phyloP scores from a whole-genome alignment of 2,113 vertebrate genomes.

The Pionites leucogaster region DNA sequence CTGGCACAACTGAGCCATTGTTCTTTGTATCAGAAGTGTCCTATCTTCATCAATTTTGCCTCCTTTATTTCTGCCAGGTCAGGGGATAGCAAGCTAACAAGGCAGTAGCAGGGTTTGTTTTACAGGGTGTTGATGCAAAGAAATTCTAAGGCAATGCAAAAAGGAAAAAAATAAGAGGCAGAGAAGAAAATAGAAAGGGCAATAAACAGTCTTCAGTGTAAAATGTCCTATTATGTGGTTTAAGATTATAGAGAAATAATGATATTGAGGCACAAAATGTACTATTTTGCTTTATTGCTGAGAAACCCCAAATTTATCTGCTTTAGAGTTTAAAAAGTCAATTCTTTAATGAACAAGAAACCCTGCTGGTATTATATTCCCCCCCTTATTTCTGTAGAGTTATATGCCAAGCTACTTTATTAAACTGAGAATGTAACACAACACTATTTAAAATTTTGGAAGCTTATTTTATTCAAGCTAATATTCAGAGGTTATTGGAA shows the following conservation, averaged over 20 bases:
- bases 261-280: constrained; percentile 20
- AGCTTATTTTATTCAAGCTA: constrained; percentile 32
- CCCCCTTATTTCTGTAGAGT: constrained; percentile 3
- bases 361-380: constrained; percentile 34
- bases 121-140: neutral
- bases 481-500: constrained; percentile 24
- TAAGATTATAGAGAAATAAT: constrained; percentile 19
- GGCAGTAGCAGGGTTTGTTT: neutral
- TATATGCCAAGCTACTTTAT: constrained; percentile 32
- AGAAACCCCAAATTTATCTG: constrained; percentile 29
- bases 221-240: constrained; percentile 25
- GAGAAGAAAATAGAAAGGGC: neutral
- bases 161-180: neutral
- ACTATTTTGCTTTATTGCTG: constrained; percentile 13
- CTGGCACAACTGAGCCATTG: neutral
- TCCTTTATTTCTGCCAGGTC: neutral
- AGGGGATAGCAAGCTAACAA: neutral
- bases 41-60: neutral
- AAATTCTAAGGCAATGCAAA: neutral
- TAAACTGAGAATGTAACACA: constrained; percentile 52
- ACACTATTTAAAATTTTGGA: constrained; percentile 46
- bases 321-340: constrained; percentile 37
- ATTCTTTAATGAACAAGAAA: constrained; percentile 54
- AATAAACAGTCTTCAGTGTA: constrained; percentile 27
- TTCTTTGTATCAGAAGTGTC: neutral